phyloP scores from a whole-genome alignment of 2,888 invertebrate genomes.

The Stenodera caucasica region DNA sequence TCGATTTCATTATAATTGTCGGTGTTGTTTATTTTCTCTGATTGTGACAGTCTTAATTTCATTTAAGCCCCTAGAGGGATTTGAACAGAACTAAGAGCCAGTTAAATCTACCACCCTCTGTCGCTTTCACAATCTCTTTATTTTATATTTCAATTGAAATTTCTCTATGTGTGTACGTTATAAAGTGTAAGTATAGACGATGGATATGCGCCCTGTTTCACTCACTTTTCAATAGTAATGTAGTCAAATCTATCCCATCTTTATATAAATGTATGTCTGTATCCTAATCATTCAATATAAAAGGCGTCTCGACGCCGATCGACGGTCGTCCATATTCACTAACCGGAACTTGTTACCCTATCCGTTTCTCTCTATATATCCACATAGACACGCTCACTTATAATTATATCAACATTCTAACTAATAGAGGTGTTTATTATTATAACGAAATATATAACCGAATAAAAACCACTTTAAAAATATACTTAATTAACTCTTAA shows the following conservation, averaged over 20 bases:
- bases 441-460: neutral
- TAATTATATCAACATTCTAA: neutral
- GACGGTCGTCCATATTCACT: constrained; percentile 27
- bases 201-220: constrained; percentile 20
- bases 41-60: constrained; percentile 5
- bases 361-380: neutral
- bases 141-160: constrained; percentile 5
- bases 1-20: neutral
- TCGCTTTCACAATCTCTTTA: neutral
- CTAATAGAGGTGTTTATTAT: neutral
- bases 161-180: constrained; percentile 2
- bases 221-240: neutral
- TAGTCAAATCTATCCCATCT: neutral
- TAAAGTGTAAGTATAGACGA: constrained; percentile 11
- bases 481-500: too few species aligned
- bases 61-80: constrained; percentile 17
- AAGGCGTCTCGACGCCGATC: constrained; percentile 27
- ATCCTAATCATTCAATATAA: constrained; percentile 20
- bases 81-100: constrained; percentile 37
- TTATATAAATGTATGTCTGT: neutral
- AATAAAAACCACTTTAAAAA: neutral
- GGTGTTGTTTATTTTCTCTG: neutral
- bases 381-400: neutral
- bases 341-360: constrained; percentile 18
- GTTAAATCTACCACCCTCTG: constrained; percentile 35